Base-by-base conservation (phyloP, 2,797 vertebrate species). In the Macropodus opercularis region DNA sequence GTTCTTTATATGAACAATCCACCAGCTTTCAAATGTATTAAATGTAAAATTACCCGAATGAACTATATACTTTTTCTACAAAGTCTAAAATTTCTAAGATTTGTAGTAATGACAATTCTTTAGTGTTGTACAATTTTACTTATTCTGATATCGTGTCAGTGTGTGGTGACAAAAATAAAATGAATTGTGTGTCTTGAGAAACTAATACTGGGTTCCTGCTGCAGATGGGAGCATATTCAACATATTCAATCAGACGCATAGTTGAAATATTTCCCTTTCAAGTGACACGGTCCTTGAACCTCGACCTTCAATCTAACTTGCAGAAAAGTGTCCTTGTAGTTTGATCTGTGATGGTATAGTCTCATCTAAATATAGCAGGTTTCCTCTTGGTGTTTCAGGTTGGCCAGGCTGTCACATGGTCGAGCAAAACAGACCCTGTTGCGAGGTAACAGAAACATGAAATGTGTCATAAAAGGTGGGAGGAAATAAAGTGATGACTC, bases 341-440 rank as follows among this genome's bases (percentile, higher is more conserved):
- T 49, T 72, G 80, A 91, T 84, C 87, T 87, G 88, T 88, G 70
- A 77, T 22, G 63, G 31, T 63, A 84, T 67, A 80, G 49, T 63
- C 32, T 42, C 1, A 15, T 24, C 85, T 90, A 90, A 89, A 87
- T 72, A 89, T 90, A 91, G 85, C 61, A 55, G 36, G 68, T 44
- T 57, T 58, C 49, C 57, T 50, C 13, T 73, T 41, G 3, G 26
- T 59, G 62, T 17, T 56, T 40, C 68, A 42, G 53, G 65, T 67
- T 47, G 53, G 18, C 27, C 55, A 51, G 51, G 26, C 41, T 3
- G 62, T 75, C 70, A 72, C 43, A 42, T 32, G 55, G 52, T 63
- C 56, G 55, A 59, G 53, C 48, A 60, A 64, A 69, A 26, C 36
- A 15, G 55, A 61, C 32, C 53, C 61, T 38, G 70, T 51, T 35